Conservation (phyloP, 2,113 vertebrate species). For the Tragelaphus imberbis region DNA sequence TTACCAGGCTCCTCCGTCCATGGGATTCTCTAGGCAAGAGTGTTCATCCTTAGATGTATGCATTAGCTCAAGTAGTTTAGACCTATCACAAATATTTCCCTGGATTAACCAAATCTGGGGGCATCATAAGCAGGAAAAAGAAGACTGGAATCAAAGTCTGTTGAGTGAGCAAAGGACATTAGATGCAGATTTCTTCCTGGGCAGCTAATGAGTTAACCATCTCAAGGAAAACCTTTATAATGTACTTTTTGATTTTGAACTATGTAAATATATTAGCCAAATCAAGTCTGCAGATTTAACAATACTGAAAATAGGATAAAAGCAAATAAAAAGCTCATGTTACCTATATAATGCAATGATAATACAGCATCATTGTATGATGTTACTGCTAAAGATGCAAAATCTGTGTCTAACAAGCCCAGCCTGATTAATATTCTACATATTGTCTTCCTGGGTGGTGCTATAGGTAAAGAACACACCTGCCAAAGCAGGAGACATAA, state of each 20-base stretch:
- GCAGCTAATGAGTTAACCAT: not conserved
- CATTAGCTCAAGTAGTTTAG: not conserved
- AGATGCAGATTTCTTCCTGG: not conserved
- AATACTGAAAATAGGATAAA: not conserved
- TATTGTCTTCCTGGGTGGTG: accelerated
- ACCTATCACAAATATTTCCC: not conserved
- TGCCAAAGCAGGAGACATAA: not conserved
- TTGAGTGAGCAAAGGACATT: not conserved
- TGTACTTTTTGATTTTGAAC: not conserved
- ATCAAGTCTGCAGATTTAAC: not conserved
- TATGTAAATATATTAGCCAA: not conserved
- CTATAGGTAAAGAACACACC: not conserved
- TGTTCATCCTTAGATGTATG: not conserved
- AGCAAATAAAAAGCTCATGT: not conserved
- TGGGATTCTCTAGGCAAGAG: no score
- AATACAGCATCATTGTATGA: not conserved
- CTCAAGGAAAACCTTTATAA: not conserved
- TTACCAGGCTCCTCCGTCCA: no score
- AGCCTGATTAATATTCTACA: not conserved
- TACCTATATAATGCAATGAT: not conserved
- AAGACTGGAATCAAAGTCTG: not conserved
- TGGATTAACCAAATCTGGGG: not conserved
- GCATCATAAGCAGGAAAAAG: not conserved
- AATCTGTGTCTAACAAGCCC: not conserved
- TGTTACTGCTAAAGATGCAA: not conserved